A percentile compares a stretch with the other conserved stretches of the same genome.
Evolutionary conservation across 2,797 vertebrate genomes (phyloP).

Genomic region (Micrastur ruficollis): DNA sequence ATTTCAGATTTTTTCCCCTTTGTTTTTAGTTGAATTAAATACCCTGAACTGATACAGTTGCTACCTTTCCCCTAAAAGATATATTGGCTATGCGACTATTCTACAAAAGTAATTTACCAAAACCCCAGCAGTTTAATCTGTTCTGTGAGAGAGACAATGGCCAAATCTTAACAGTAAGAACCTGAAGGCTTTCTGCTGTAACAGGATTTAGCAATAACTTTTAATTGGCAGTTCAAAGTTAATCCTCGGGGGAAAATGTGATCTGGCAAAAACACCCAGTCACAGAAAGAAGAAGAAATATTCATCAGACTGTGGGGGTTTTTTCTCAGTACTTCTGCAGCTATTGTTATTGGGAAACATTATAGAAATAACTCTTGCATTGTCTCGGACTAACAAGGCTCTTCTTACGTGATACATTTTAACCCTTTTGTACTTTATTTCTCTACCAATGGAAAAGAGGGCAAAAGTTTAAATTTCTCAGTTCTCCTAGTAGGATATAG

Average conservation of each 20-base stretch:
- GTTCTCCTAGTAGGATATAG: not conserved
- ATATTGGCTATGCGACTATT: not conserved
- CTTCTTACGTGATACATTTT: not conserved
- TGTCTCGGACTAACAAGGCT: not conserved
- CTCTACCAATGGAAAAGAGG: not conserved
- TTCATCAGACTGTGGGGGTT: not conserved
- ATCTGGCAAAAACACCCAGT: slow-evolving; percentile 42
- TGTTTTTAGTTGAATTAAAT: not conserved
- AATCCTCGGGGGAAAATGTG: slow-evolving; percentile 53
- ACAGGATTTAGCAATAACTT: slow-evolving; percentile 69
- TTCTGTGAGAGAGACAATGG: not conserved
- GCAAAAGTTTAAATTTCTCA: not conserved
- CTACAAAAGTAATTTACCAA: not conserved
- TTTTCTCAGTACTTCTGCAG: not conserved
- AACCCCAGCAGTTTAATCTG: not conserved
- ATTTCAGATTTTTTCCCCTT: not conserved
- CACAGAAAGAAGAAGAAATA: not conserved
- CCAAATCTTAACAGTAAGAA: slow-evolving; percentile 29
- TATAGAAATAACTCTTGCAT: not conserved
- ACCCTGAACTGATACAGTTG: not conserved
- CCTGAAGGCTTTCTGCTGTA: slow-evolving; percentile 61
- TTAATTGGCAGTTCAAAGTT: slow-evolving; percentile 68
- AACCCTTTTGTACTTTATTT: not conserved
- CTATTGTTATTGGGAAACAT: not conserved
- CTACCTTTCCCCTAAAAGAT: not conserved